Conservation (phyloP, 2,888 invertebrate species). For the Zelleria hepariella region DNA sequence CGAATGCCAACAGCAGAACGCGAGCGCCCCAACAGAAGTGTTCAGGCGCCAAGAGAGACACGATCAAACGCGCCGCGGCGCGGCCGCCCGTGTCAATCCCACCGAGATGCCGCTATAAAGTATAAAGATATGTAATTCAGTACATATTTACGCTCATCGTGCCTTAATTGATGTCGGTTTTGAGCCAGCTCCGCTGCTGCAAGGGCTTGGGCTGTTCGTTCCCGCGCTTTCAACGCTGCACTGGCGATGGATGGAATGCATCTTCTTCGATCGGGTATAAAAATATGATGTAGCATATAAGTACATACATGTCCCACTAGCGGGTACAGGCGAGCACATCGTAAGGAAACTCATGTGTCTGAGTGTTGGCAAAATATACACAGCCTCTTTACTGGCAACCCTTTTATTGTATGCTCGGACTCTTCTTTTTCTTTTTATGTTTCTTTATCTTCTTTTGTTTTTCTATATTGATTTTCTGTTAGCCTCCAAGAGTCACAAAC, state of each 20-base stretch:
- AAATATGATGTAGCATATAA: too few relatives aligned
- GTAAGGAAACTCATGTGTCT: too few relatives aligned
- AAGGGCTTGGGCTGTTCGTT: conserved; percentile 26
- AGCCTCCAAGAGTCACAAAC: too few relatives aligned
- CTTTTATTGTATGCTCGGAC: too few relatives aligned
- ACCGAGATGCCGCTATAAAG: conserved; percentile 7
- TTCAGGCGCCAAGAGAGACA: conserved; percentile 32
- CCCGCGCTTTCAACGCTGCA: conserved; percentile 38
- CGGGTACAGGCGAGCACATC: too few relatives aligned
- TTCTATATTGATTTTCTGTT: too few relatives aligned
- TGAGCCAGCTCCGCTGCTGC: conserved; percentile 39
- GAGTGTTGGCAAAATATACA: too few relatives aligned
- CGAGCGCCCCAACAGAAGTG: neutral
- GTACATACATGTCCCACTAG: too few relatives aligned
- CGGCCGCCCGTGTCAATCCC: conserved; percentile 18
- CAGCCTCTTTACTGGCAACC: too few relatives aligned
- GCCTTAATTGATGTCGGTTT: conserved; percentile 64
- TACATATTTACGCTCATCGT: conserved; percentile 33
- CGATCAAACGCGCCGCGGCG: conserved; percentile 41
- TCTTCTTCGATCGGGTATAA: too few relatives aligned
- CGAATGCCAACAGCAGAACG: neutral
- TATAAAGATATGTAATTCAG: conserved; percentile 11
- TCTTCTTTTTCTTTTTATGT: too few relatives aligned
- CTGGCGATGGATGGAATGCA: conserved; percentile 51
- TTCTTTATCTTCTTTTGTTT: too few relatives aligned